A percentile compares a stretch with the other conserved stretches of the same genome.
Evolutionary conservation across 2,113 vertebrate species (phyloP).

Genomic region (Porphyrio hochstetteri): DNA sequence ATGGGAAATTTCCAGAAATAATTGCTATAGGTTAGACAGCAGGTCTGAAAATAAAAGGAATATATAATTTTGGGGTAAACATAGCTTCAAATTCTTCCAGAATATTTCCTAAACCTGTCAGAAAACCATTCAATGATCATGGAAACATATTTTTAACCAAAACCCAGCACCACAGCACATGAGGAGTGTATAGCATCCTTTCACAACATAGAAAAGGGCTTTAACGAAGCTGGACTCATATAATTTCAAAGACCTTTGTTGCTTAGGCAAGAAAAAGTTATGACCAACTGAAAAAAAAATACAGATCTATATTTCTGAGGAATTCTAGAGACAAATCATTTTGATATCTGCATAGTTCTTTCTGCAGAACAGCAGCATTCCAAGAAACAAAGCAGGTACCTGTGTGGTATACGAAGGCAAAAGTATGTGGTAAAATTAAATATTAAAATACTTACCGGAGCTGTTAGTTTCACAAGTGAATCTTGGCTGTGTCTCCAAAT

Average conservation of each 20-base stretch:
- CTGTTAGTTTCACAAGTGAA: background rate
- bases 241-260: background rate
- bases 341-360: background rate
- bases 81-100: background rate
- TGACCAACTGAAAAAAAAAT: background rate
- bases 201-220: background rate
- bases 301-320: background rate
- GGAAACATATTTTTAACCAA: background rate
- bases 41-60: background rate
- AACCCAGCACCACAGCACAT: background rate
- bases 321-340: background rate
- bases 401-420: background rate
- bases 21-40: background rate
- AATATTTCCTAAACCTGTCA: background rate
- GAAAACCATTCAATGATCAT: background rate
- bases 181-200: background rate
- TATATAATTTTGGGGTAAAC: background rate
- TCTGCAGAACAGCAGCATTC: background rate
- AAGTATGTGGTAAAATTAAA: background rate
- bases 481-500: background rate
- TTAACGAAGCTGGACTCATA: fast-evolving
- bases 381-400: background rate
- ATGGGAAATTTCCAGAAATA: background rate
- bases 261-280: background rate
- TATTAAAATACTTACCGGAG: background rate